phyloP scores from a whole-genome alignment of 92 coral and sea anemone genomes.

The Palythoa caribaeorum region DNA sequence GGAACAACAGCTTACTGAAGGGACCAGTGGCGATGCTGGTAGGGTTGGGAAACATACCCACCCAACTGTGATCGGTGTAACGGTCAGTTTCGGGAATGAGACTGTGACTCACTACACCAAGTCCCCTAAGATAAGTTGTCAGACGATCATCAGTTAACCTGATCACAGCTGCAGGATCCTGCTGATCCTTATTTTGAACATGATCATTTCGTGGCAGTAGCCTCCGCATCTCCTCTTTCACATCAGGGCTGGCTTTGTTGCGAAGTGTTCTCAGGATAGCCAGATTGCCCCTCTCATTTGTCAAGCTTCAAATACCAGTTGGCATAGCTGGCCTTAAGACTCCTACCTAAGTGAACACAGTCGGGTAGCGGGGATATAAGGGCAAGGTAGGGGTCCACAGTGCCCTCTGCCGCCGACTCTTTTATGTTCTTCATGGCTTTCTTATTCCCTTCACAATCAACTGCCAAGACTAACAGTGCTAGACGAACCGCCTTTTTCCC shows the following conservation, averaged over 20 bases:
- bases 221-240: conserved; percentile 22
- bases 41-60: conserved; percentile 39
- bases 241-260: conserved; percentile 17
- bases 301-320: conserved; percentile 57
- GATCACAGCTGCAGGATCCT: conserved; percentile 52
- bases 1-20: conserved; percentile 5
- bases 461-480: conserved; percentile 36
- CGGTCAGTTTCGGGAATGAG: conserved; percentile 58
- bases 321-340: conserved; percentile 59
- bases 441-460: conserved; percentile 68
- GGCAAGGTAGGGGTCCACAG: conserved; percentile 47
- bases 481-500: conserved; percentile 39
- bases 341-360: conserved; percentile 58
- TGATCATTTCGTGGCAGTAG: conserved; percentile 56
- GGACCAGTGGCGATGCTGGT: conserved; percentile 34
- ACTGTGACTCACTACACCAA: conserved; percentile 51
- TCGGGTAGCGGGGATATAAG: conserved; percentile 50
- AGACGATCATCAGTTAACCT: conserved; percentile 43
- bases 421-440: conserved; percentile 44
- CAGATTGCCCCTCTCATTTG: conserved; percentile 53
- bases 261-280: conserved; percentile 53
- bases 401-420: conserved; percentile 22
- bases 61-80: conserved; percentile 11
- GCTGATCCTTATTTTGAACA: conserved; percentile 60
- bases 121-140: conserved; percentile 36